A percentile compares a stretch with the other conserved stretches of the same genome.
Conservation (phyloP, 2,113 vertebrate species). For the Conger conger region DNA sequence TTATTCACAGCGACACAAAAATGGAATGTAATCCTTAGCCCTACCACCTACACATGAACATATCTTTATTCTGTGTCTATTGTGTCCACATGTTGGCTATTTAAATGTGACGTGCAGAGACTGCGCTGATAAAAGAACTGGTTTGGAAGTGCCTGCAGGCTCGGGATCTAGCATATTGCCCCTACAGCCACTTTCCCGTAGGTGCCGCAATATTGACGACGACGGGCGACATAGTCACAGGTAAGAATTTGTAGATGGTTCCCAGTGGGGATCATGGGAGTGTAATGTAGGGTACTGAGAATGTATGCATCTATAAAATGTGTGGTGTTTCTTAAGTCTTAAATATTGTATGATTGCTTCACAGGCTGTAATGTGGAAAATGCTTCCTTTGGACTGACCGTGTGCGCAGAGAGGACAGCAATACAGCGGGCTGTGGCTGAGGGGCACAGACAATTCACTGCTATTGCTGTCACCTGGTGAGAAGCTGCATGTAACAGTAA, state of each 20-base stretch:
- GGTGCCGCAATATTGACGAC: slow-evolving; percentile 82
- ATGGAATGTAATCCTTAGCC: too few species aligned
- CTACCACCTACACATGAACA: slow-evolving; percentile 2
- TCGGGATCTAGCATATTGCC: slow-evolving; percentile 81
- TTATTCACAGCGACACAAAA: neutral
- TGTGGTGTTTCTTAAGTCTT: neutral
- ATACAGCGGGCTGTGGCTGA: slow-evolving; percentile 85
- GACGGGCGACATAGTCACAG: slow-evolving; percentile 80
- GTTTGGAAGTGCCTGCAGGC: slow-evolving; percentile 75
- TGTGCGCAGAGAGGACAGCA: slow-evolving; percentile 83
- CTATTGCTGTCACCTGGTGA: slow-evolving; percentile 87
- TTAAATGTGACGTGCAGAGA: slow-evolving; percentile 32
- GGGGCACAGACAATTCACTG: slow-evolving; percentile 79
- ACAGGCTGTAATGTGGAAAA: slow-evolving; percentile 96
- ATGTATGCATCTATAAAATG: neutral
- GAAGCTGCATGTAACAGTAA: neutral
- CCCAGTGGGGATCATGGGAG: neutral
- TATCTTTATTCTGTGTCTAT: neutral
- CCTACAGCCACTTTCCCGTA: slow-evolving; percentile 86
- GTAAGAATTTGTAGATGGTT: slow-evolving; percentile 57
- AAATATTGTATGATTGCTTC: slow-evolving; percentile 27
- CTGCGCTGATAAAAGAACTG: slow-evolving; percentile 62
- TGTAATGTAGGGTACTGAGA: neutral
- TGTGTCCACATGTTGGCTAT: neutral
- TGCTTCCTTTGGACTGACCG: slow-evolving; percentile 73